Conservation (phyloP, 1,140 invertebrate species). For the Pissodes strobi region DNA sequence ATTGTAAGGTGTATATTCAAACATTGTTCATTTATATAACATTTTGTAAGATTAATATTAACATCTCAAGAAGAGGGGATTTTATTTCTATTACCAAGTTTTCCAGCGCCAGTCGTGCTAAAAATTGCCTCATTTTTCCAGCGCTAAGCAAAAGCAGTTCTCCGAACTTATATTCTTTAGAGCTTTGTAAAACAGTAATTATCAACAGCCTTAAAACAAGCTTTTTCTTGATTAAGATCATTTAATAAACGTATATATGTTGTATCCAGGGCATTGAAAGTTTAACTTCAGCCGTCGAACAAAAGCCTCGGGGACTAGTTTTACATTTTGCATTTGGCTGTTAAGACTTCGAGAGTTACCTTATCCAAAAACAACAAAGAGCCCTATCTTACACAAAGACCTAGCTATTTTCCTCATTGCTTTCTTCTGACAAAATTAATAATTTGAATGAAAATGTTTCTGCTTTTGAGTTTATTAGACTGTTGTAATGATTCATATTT, state of each 20-base stretch:
- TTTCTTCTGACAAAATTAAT: no score
- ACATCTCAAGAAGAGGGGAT: no score
- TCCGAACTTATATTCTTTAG: background rate
- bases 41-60: no score
- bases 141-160: background rate
- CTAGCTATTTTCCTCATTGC: no score
- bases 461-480: no score
- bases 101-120: background rate
- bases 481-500: no score
- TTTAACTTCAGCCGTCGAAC: background rate
- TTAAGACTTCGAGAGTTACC: conserved; percentile 1
- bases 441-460: no score
- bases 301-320: background rate
- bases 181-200: conserved; percentile 4
- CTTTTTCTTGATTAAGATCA: conserved; percentile 7
- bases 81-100: no score
- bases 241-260: conserved; percentile 1
- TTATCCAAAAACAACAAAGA: background rate
- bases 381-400: background rate
- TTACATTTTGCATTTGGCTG: background rate
- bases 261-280: conserved; percentile 1
- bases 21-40: no score
- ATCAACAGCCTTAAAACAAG: background rate
- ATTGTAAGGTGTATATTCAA: no score
- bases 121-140: background rate